Evolutionary conservation across 1,140 invertebrate species (phyloP), one percentile per base, ranked within the genome.

Genomic region (Sogatella furcifera): DNA sequence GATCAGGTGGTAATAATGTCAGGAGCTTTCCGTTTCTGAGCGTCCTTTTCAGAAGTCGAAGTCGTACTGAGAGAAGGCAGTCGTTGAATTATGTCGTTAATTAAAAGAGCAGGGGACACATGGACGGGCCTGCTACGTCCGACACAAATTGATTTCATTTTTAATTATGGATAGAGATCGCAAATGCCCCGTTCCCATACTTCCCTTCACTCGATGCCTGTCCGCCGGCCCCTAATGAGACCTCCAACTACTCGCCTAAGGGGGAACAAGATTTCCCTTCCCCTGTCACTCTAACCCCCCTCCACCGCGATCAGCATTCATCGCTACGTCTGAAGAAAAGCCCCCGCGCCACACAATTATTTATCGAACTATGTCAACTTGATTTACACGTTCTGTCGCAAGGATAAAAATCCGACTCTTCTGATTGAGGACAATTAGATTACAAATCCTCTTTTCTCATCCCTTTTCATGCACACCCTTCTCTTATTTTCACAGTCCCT

Each of bases 81-180:
- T 38, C 34, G 54, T 31, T 55, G 38, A 55, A 55, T 55, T 34
- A 55, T 31, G 54, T 55, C 57, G 56, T 62, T 62, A 62, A 62
- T 62, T 62, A 62, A 59, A 58, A 59, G 31, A 42, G 38, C 22
- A 38, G 15, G 54, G 38, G 46, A 17, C 34, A 43, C 15, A n/a
- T 31, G 41, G 28, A 31, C 60, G 6, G 42, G 44, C 22, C 60
- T 28, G 6, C 34, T 38, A 38, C 34, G 53, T 46, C 34, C 53
- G 24, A 52, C 61, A 59, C 61, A 62, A 62, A 62, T 62, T 62
- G 61, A 62, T 62, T 62, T 58, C 61, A 62, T 62, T 62, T 62
- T 62, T 62, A 59, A 59, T 62, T 62, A 59, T 62, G 61, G 24
- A 55, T 34, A 54, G 28, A 55, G n/a, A 38, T 55, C 54, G 54